These are phyloP conservation scores for Canis aureus DNA, from an alignment of 2,113 vertebrate species.

Conservation along the genomic window DNA sequence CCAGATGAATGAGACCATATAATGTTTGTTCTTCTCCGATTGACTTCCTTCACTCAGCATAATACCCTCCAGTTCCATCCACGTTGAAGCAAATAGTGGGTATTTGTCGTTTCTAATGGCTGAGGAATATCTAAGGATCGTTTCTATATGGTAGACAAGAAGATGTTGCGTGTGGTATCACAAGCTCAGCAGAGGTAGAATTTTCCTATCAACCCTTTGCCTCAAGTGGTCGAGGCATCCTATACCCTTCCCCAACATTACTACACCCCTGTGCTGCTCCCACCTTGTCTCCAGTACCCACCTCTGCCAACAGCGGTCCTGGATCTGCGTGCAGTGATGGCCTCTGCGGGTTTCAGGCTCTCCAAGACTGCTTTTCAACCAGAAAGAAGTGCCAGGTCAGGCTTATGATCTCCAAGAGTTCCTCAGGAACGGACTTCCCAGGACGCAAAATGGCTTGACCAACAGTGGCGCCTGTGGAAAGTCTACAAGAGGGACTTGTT, in stretches of 20 bases:
- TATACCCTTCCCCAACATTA: not conserved
- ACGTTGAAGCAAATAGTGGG: no score
- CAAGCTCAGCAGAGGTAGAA: not conserved
- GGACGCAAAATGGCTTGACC: not conserved
- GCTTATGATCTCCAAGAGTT: not conserved
- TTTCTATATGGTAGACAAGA: not conserved
- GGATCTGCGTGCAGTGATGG: accelerated
- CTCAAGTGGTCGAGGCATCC: not conserved
- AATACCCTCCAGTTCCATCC: no score
- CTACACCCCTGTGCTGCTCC: accelerated
- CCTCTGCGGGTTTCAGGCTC: not conserved
- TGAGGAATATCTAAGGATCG: no score
- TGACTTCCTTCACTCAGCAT: no score
- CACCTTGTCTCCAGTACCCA: not conserved
- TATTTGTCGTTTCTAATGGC: no score
- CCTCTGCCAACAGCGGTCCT: not conserved
- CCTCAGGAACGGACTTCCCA: not conserved
- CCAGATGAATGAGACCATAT: no score
- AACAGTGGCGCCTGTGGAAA: not conserved
- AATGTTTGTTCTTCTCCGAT: no score
- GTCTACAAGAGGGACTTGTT: not conserved
- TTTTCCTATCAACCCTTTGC: not conserved
- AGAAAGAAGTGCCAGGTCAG: not conserved
- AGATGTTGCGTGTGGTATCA: no score
- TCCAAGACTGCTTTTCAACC: not conserved